Evolutionary conservation across 2,888 invertebrate species (phyloP).

Genomic region (Carterocephalus palaemon): DNA sequence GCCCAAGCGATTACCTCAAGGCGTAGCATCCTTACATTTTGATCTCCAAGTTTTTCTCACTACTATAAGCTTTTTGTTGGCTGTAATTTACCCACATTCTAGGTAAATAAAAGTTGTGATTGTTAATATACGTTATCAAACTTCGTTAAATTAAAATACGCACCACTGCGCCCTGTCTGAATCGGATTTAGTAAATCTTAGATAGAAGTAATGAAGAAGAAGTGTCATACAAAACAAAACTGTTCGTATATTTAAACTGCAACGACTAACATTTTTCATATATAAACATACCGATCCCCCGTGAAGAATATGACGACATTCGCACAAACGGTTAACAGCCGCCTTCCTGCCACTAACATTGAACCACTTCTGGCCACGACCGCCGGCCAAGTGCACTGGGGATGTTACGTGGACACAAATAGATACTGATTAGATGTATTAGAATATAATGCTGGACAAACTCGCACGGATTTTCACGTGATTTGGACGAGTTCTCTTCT

Average conservation of each 20-base stretch:
- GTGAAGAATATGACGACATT: constrained; percentile 49
- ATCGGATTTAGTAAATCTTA: too few species aligned
- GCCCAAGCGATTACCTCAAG: constrained; percentile 12
- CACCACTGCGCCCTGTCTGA: too few species aligned
- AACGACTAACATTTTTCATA: too few species aligned
- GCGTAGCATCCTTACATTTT: constrained; percentile 10
- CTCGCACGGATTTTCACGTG: constrained; percentile 7
- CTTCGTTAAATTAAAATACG: too few species aligned
- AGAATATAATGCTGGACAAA: constrained; percentile 18
- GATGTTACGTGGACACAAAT: constrained; percentile 61
- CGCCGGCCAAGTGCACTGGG: constrained; percentile 72
- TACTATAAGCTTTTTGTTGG: background rate
- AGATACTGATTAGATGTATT: constrained; percentile 47
- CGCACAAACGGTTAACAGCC: constrained; percentile 67
- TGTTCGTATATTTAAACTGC: too few species aligned
- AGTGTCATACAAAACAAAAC: too few species aligned
- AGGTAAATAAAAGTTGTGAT: too few species aligned
- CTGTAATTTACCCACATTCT: too few species aligned
- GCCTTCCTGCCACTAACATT: constrained; percentile 72
- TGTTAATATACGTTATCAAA: too few species aligned
- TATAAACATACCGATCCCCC: constrained; percentile 36
- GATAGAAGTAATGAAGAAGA: too few species aligned
- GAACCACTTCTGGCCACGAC: constrained; percentile 63
- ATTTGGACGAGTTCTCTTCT: background rate
- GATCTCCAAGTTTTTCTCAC: background rate